Evolutionary conservation across 1,140 invertebrate species (phyloP), one percentile per base, ranked within the genome.

Genomic region (Drosophila kepulauana): DNA sequence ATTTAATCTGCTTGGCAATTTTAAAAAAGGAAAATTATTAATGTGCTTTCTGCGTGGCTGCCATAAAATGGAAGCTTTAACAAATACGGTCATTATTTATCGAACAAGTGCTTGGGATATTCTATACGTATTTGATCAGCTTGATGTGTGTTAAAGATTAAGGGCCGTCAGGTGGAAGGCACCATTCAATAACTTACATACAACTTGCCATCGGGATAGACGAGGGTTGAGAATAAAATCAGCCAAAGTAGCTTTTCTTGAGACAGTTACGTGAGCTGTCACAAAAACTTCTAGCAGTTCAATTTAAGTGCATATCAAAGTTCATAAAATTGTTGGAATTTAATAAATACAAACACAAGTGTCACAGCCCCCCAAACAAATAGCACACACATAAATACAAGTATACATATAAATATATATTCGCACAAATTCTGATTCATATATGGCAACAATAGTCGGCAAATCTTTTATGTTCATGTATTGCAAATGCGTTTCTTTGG

Each of bases 241-340:
- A 30, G 4, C 28, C 1, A 30, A 57, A 30, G 45, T 63, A 16
- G n/a, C 11, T 25, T 43, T 41, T 38, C 57, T 62, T 54, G 11
- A 16, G 33, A 56, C 41, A 54, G 16, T 56, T 74, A 69, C 71
- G 71, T 74, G 65, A 69, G 57, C 65, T 69, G 71, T 69, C 64
- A 38, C 16, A 74, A 41, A 25, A 38, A 11, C 54, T 61, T 30
- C 3, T n/a, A 45, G n/a, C 33, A 30, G 15, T 68, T 46, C 28
- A 15, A 49, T 46, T 46, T 28, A 43, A 57, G 46, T 63, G 33
- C 30, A 41, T 48, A 64, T 64, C 62, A 64, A 48, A 43, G 54
- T 33, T 67, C 45, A 45, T 65, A 59, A 51, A 52, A 59, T 67
- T 65, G 20, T 30, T 57, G 13, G 30, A 57, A 58, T 57, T 66